A percentile compares a stretch with the other conserved stretches of the same genome.
Conservation (phyloP, 2,888 invertebrate genomes). For the Napeogenes sylphis region DNA sequence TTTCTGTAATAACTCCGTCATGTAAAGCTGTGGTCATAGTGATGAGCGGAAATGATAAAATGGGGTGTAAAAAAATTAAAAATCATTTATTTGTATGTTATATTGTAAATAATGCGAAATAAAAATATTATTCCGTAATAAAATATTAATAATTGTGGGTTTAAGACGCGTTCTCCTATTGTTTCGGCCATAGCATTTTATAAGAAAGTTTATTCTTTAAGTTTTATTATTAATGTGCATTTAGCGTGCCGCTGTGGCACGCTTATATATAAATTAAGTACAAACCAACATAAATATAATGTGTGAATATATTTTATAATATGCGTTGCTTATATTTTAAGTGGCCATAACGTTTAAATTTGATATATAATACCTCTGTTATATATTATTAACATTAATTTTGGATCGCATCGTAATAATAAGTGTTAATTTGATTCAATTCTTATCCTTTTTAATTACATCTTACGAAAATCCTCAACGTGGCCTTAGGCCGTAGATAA, state of each 20-base stretch:
- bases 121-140: background rate
- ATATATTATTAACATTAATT: background rate
- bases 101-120: background rate
- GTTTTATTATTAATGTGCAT: slow-evolving; percentile 70
- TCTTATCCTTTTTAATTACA: slow-evolving; percentile 36
- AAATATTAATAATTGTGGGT: background rate
- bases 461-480: slow-evolving; percentile 33
- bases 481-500: slow-evolving; percentile 42
- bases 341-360: background rate
- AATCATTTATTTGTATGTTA: background rate
- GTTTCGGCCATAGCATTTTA: slow-evolving; percentile 22
- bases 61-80: background rate
- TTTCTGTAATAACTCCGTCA: slow-evolving; percentile 31
- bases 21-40: slow-evolving; percentile 12
- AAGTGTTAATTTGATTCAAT: slow-evolving; percentile 36
- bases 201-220: slow-evolving; percentile 43
- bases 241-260: slow-evolving; percentile 61
- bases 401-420: slow-evolving; percentile 15
- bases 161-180: slow-evolving; percentile 28
- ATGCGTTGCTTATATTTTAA: slow-evolving; percentile 13
- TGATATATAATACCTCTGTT: background rate
- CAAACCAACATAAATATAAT: slow-evolving; percentile 49
- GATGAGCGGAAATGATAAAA: slow-evolving; percentile 22
- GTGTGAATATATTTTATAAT: slow-evolving; percentile 24
- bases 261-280: slow-evolving; percentile 63